Conservation (phyloP, 2,888 invertebrate genomes). For the Gisinianus flammeolus region DNA sequence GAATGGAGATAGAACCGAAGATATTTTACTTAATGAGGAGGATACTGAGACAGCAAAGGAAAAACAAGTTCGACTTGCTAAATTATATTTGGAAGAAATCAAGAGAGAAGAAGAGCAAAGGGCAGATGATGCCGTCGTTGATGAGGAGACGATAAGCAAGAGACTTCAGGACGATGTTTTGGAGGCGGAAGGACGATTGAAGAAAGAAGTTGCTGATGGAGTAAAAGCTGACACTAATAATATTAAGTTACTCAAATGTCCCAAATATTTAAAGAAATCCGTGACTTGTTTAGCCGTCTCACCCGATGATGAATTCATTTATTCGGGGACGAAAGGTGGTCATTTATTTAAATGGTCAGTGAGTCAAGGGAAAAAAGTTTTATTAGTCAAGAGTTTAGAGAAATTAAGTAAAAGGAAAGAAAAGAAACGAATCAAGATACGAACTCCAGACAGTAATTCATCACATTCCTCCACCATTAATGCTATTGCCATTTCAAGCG, state of each 20-base stretch:
- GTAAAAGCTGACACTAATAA: conserved; percentile 61
- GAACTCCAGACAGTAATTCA: conserved; percentile 35
- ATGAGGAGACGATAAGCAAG: conserved; percentile 70
- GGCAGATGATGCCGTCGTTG: conserved; percentile 70
- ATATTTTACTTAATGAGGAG: conserved; percentile 59
- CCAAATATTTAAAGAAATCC: conserved; percentile 70
- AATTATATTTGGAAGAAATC: conserved; percentile 85
- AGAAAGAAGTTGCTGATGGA: conserved; percentile 74
- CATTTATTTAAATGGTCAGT: conserved; percentile 78
- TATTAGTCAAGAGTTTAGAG: conserved; percentile 59
- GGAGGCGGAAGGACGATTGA: conserved; percentile 82
- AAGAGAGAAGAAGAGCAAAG: conserved; percentile 75
- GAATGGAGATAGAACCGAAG: conserved; percentile 67
- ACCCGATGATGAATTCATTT: conserved; percentile 73
- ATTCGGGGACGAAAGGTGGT: conserved; percentile 87
- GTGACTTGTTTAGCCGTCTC: conserved; percentile 83
- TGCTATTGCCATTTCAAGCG: conserved; percentile 75
- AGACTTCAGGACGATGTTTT: conserved; percentile 83
- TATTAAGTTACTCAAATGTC: conserved; percentile 69
- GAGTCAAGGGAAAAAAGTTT: conserved; percentile 65
- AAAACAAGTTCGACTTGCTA: conserved; percentile 86
- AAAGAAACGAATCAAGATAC: conserved; percentile 46
- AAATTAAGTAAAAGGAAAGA: conserved; percentile 59
- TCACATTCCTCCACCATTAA: conserved; percentile 64
- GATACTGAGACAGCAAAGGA: conserved; percentile 81